Percentiles rank a stretch among this genome's conserved stretches.
These are phyloP conservation scores for Punctoribates punctum DNA, from an alignment of 2,888 invertebrate species.

Conservation along the genomic window DNA sequence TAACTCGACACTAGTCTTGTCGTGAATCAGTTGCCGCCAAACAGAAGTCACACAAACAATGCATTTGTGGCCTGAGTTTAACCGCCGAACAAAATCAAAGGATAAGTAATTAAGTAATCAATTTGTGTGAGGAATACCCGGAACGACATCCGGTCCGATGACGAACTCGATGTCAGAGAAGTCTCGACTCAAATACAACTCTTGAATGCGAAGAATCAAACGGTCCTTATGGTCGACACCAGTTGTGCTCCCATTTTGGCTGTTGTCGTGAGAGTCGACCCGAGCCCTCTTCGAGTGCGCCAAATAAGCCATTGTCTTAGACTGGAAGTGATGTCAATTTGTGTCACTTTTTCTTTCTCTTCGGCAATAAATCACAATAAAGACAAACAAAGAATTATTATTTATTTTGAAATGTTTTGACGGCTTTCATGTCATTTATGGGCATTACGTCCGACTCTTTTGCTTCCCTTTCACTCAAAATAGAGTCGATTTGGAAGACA, in stretches of 20 bases:
- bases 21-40: neutral
- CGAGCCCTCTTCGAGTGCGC: conserved; percentile 19
- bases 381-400: neutral
- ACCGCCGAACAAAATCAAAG: neutral
- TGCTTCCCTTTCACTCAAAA: too few species aligned
- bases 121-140: neutral
- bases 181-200: neutral
- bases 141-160: neutral
- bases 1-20: neutral
- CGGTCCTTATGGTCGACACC: conserved; percentile 19
- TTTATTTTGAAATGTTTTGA: too few species aligned
- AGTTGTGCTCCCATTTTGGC: neutral
- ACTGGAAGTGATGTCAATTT: neutral
- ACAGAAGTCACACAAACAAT: neutral
- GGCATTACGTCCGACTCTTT: too few species aligned
- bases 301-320: conserved; percentile 4
- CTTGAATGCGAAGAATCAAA: neutral
- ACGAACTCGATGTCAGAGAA: conserved; percentile 1
- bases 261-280: conserved; percentile 4
- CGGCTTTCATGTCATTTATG: too few species aligned
- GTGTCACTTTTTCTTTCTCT: neutral
- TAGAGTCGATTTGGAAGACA: too few species aligned
- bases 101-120: neutral
- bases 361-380: neutral
- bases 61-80: neutral